phyloP scores from a whole-genome alignment of 1,140 invertebrate genomes.

The Scaptomyza montana region DNA sequence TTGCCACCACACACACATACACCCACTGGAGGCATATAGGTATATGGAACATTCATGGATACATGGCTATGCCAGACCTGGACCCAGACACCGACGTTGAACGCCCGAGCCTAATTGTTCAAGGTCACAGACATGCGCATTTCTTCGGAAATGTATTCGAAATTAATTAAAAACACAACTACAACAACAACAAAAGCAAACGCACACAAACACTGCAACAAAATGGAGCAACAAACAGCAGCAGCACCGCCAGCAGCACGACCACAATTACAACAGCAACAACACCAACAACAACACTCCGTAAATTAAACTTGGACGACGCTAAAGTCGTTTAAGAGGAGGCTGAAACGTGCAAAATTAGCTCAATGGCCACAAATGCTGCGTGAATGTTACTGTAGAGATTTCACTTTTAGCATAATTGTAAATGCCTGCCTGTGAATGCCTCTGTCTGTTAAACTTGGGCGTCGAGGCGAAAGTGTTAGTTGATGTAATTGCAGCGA shows the following conservation, averaged over 20 bases:
- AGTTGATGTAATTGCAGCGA: slow-evolving; percentile 46
- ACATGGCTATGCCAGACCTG: slow-evolving; percentile 51
- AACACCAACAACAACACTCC: slow-evolving; percentile 16
- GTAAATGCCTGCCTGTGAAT: not conserved
- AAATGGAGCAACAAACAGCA: slow-evolving; percentile 37
- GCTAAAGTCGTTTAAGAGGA: slow-evolving; percentile 8
- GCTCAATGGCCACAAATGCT: slow-evolving; percentile 54
- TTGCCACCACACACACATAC: slow-evolving; percentile 32
- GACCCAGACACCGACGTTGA: slow-evolving; percentile 47
- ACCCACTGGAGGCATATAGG: not conserved
- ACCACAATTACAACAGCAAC: slow-evolving; percentile 33
- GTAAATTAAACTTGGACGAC: slow-evolving; percentile 27
- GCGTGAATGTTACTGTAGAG: slow-evolving; percentile 25
- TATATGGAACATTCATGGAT: slow-evolving; percentile 60
- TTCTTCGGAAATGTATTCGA: slow-evolving; percentile 67
- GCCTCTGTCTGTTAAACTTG: slow-evolving; percentile 17
- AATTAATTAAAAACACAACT: slow-evolving; percentile 71
- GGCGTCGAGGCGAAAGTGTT: slow-evolving; percentile 38
- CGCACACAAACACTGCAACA: slow-evolving; percentile 7
- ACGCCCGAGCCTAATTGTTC: slow-evolving; percentile 67
- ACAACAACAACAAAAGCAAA: slow-evolving; percentile 23
- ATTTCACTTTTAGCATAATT: slow-evolving; percentile 59
- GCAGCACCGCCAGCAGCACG: slow-evolving; percentile 18
- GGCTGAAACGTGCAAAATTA: slow-evolving; percentile 49
- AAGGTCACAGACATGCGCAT: slow-evolving; percentile 79